Conservation (phyloP, 1,140 invertebrate genomes). For the Bombus confusus region DNA sequence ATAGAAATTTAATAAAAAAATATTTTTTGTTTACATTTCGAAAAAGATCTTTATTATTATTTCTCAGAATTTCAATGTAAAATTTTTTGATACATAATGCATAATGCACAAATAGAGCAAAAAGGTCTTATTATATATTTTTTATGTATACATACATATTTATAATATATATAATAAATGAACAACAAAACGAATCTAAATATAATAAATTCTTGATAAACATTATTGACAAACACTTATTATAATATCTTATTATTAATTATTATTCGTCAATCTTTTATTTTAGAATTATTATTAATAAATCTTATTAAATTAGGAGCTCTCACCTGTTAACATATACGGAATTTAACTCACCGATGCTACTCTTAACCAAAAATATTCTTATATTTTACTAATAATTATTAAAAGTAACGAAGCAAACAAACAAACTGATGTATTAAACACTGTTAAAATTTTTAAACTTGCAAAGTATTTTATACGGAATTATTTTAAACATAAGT, state of each 20-base stretch:
- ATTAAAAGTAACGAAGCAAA: neutral
- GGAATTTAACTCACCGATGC: neutral
- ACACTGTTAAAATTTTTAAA: neutral
- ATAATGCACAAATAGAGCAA: too few relatives aligned
- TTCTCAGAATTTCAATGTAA: too few relatives aligned
- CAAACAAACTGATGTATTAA: neutral
- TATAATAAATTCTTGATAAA: neutral
- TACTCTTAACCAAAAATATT: conserved; percentile 4
- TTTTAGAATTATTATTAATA: conserved; percentile 10
- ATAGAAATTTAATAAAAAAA: too few relatives aligned
- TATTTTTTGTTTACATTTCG: too few relatives aligned
- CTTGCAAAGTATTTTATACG: neutral
- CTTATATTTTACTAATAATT: neutral
- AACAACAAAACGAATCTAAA: too few relatives aligned
- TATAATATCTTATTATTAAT: neutral
- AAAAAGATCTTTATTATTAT: too few relatives aligned
- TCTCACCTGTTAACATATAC: conserved; percentile 35
- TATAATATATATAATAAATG: too few relatives aligned
- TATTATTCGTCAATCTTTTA: neutral
- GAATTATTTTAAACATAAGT: conserved; percentile 1
- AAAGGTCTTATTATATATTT: too few relatives aligned
- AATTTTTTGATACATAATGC: too few relatives aligned
- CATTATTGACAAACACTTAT: neutral
- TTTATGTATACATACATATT: too few relatives aligned
- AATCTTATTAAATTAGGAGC: neutral